phyloP scores from a whole-genome alignment of 2,888 invertebrate genomes.

The Bombylius major region DNA sequence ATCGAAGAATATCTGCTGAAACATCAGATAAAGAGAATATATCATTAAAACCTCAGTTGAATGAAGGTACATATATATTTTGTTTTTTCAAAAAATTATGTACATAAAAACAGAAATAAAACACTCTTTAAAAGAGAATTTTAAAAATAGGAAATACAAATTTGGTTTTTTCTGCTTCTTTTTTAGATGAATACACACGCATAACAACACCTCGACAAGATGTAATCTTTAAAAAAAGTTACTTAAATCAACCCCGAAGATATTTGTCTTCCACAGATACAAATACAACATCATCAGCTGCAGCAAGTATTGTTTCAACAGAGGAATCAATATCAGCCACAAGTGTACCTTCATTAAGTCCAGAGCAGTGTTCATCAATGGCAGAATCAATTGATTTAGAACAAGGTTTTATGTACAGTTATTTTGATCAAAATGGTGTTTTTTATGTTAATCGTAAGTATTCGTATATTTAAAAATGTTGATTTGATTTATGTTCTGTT shows the following conservation, averaged over 20 bases:
- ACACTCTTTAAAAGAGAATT: not conserved
- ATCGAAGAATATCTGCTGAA: not conserved
- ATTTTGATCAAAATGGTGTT: slow-evolving; percentile 40
- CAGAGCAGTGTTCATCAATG: slow-evolving; percentile 15
- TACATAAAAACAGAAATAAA: not conserved
- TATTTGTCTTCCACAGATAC: slow-evolving; percentile 14
- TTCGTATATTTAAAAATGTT: not conserved
- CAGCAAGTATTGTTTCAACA: slow-evolving; percentile 16
- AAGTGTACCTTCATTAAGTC: slow-evolving; percentile 15
- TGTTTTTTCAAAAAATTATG: not conserved
- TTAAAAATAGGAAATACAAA: too few relatives aligned
- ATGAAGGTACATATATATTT: slow-evolving; percentile 13
- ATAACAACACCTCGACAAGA: slow-evolving; percentile 58
- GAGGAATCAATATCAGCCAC: slow-evolving; percentile 15
- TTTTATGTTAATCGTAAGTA: slow-evolving; percentile 40
- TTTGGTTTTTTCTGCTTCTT: not conserved
- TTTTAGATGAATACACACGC: slow-evolving; percentile 45
- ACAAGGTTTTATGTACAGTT: slow-evolving; percentile 24
- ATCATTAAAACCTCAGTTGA: slow-evolving; percentile 12
- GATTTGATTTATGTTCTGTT: not conserved
- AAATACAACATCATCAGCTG: slow-evolving; percentile 15
- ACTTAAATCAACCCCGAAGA: slow-evolving; percentile 39
- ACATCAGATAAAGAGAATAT: slow-evolving; percentile 6
- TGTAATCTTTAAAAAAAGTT: slow-evolving; percentile 56
- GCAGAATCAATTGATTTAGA: slow-evolving; percentile 14